Evolutionary conservation across 1,140 invertebrate species (phyloP).

Genomic region (Amyelois transitella): DNA sequence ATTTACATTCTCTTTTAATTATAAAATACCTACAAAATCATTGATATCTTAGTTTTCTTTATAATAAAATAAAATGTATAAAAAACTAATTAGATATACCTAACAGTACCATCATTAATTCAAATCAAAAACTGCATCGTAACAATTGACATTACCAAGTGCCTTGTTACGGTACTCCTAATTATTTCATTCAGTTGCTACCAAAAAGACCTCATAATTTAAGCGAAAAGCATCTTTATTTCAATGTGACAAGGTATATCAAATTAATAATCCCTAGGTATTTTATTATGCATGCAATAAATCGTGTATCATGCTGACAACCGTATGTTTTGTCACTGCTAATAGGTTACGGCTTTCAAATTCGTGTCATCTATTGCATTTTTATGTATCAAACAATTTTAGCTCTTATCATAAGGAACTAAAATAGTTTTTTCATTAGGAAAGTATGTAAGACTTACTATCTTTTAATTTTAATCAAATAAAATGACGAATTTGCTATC

Average conservation of each 20-base stretch:
- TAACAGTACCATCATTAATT: background rate
- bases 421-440: constrained; percentile 10
- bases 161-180: constrained; percentile 51
- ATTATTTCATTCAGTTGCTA: constrained; percentile 47
- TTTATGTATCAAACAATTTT: constrained; percentile 7
- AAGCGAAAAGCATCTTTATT: constrained; percentile 21
- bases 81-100: too few relatives aligned
- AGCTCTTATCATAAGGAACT: constrained; percentile 1
- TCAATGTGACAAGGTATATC: constrained; percentile 10
- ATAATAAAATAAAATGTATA: too few relatives aligned
- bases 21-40: too few relatives aligned
- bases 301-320: constrained; percentile 61
- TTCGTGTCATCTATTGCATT: constrained; percentile 29
- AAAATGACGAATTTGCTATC: background rate
- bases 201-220: constrained; percentile 1
- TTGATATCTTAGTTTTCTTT: too few relatives aligned
- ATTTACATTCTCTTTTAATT: too few relatives aligned
- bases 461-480: constrained; percentile 1
- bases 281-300: constrained; percentile 38
- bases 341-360: constrained; percentile 60
- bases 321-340: constrained; percentile 63
- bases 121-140: constrained; percentile 8
- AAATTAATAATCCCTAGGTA: constrained; percentile 7
- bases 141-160: constrained; percentile 12
- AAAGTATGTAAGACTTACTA: background rate